These are phyloP conservation scores for Hoplodrina ambigua DNA, from an alignment of 2,888 invertebrate genomes.

Conservation along the genomic window DNA sequence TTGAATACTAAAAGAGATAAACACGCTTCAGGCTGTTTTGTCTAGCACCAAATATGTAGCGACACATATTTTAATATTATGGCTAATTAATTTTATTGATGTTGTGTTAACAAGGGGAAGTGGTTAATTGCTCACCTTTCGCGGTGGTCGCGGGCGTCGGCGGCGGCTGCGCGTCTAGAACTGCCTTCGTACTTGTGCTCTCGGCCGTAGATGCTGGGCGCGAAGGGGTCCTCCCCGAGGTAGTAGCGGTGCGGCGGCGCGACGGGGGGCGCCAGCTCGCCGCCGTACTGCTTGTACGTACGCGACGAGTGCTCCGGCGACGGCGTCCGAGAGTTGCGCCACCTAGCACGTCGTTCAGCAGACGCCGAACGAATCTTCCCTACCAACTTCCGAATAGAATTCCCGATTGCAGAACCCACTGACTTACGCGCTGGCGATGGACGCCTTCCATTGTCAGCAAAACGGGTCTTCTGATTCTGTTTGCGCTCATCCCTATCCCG, in stretches of 20 bases:
- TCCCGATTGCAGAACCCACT: conserved; percentile 92
- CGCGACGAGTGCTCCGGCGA: conserved; percentile 91
- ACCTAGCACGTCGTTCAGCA: conserved; percentile 92
- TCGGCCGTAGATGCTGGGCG: conserved; percentile 95
- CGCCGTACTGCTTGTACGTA: conserved; percentile 88
- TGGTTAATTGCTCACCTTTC: conserved; percentile 83
- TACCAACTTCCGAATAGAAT: conserved; percentile 95
- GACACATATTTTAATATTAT: conserved; percentile 37
- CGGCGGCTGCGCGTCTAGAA: conserved; percentile 85
- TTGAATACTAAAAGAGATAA: conserved; percentile 35
- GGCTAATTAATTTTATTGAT: conserved; percentile 52
- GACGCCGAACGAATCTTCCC: conserved; percentile 95
- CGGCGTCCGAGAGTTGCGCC: conserved; percentile 90
- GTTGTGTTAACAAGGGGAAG: conserved; percentile 44
- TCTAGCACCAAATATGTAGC: conserved; percentile 44
- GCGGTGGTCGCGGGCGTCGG: conserved; percentile 84
- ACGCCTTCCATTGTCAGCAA: conserved; percentile 88
- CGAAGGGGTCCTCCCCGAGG: conserved; percentile 96
- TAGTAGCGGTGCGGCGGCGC: conserved; percentile 94
- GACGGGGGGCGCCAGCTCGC: conserved; percentile 85
- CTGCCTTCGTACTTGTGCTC: conserved; percentile 95
- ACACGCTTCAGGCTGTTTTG: conserved; percentile 25
- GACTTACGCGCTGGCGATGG: conserved; percentile 87
- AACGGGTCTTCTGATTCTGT: conserved; percentile 93
- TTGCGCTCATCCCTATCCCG: conserved; percentile 89